phyloP scores from a whole-genome alignment of 2,888 invertebrate species.

The Agrypnus murinus region DNA sequence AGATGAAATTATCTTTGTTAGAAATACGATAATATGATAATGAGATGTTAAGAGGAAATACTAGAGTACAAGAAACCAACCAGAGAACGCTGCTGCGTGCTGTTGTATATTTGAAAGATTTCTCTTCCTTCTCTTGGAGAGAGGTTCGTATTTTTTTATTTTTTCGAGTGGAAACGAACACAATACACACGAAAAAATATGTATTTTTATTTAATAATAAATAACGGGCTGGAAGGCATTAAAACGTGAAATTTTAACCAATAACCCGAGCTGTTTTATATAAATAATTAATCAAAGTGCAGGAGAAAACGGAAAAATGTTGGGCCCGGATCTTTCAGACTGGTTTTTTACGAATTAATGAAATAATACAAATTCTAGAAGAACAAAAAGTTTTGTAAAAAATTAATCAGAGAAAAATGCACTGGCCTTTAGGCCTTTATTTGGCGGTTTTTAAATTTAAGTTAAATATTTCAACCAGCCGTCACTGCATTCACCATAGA shows the following conservation, averaged over 20 bases:
- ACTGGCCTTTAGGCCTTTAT: no score
- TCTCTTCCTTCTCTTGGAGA: no score
- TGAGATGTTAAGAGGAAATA: neutral
- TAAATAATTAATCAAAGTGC: constrained; percentile 4
- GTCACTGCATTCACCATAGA: no score
- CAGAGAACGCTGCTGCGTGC: no score
- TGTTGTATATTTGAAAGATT: no score
- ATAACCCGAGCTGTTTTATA: neutral
- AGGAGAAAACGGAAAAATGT: neutral
- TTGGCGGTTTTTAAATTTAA: no score
- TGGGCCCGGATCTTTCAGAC: neutral
- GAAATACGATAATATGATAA: constrained; percentile 22
- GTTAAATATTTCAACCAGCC: no score
- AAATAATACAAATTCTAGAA: no score
- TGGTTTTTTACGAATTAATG: no score
- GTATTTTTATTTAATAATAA: constrained; percentile 23
- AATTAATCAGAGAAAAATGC: no score
- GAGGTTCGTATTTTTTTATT: neutral
- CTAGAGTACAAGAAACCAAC: neutral
- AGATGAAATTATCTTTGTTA: constrained; percentile 27
- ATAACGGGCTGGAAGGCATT: constrained; percentile 20
- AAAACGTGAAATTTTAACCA: constrained; percentile 23
- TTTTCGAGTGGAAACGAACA: neutral
- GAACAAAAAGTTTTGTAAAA: no score
- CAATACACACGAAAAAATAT: neutral